Base-by-base conservation (phyloP, 2,797 vertebrate genomes). In the Distichodus sexfasciatus region DNA sequence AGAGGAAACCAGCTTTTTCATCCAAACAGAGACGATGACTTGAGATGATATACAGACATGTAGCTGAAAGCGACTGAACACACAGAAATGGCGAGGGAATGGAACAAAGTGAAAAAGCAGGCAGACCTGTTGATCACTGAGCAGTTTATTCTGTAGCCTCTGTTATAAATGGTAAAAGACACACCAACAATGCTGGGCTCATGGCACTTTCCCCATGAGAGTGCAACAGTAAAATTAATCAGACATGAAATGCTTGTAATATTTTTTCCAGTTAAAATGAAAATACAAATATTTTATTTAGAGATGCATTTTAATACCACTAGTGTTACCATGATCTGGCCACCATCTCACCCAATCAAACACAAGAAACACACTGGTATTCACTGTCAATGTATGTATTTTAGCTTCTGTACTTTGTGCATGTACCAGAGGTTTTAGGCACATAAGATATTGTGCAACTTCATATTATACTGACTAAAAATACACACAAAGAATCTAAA, bases 391-490 rank as follows among this genome's bases (percentile, higher is more conserved):
- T 85, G 79, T 71, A 72, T 59, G 57, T 83, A 68, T 82, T 58
- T 71, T 80, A 73, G 47, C 50, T 78, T 84, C 83, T 83, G 79
- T 67, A 31, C 43, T 69, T 63, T 76, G n/a, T n/a, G 59, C 38
- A 72, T 80, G 62, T 78, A 58, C 69, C 38, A 83, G 78, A 90
- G 81, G 60, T 86, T 83, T 88, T 83, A 91, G 87, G 87, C 88
- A 90, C 87, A 85, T 87, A 84, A 86, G 86, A 87, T 85, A 84
- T 81, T 87, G 84, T 88, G 85, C 84, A 87, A 88, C 83, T 77
- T 83, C 76, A 81, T 81, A 71, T 85, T 77, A 79, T 75, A 81
- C 72, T 73, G 71, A 82, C 83, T 87, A 85, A 87, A 89, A 86
- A 88, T 82, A 88, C 76, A 88, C 72, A 87, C 81, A 84, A 44